Evolutionary conservation across 2,888 invertebrate species (phyloP).

Genomic region (Hoplodrina blanda): DNA sequence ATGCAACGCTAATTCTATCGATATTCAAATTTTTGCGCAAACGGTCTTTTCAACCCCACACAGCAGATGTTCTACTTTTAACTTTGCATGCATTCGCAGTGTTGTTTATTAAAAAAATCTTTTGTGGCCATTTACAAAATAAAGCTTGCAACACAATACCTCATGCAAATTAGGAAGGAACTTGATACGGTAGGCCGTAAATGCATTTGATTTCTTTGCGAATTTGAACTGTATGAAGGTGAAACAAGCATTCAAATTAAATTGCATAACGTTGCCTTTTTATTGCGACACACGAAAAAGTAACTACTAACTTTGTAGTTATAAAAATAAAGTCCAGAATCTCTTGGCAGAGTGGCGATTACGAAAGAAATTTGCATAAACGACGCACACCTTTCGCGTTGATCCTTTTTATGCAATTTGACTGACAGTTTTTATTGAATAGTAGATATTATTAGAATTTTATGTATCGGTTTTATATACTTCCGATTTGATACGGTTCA

Average conservation of each 20-base stretch:
- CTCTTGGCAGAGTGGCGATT: conserved; percentile 54
- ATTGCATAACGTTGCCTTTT: conserved; percentile 76
- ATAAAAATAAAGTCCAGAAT: conserved; percentile 63
- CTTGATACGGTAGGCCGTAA: conserved; percentile 66
- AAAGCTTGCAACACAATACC: conserved; percentile 87
- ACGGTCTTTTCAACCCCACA: conserved; percentile 64
- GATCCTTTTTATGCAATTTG: conserved; percentile 88
- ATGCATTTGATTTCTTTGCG: conserved; percentile 51
- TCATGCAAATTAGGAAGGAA: conserved; percentile 88
- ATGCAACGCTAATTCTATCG: conserved; percentile 62
- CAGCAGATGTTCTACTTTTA: conserved; percentile 88
- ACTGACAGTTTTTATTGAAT: conserved; percentile 83
- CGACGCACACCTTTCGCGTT: conserved; percentile 86
- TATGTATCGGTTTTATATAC: conserved; percentile 54
- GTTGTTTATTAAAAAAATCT: conserved; percentile 89
- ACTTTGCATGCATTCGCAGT: conserved; percentile 82
- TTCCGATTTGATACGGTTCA: conserved; percentile 36
- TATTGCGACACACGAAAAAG: conserved; percentile 58
- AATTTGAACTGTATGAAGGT: conserved; percentile 72
- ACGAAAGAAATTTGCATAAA: conserved; percentile 86
- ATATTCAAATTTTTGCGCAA: conserved; percentile 67
- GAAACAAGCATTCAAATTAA: conserved; percentile 67
- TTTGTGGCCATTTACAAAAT: conserved; percentile 90
- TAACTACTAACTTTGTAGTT: conserved; percentile 56
- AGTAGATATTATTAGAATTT: conserved; percentile 65